Evolutionary conservation across 2,888 invertebrate species (phyloP).

Genomic region (Drosophila merina): DNA sequence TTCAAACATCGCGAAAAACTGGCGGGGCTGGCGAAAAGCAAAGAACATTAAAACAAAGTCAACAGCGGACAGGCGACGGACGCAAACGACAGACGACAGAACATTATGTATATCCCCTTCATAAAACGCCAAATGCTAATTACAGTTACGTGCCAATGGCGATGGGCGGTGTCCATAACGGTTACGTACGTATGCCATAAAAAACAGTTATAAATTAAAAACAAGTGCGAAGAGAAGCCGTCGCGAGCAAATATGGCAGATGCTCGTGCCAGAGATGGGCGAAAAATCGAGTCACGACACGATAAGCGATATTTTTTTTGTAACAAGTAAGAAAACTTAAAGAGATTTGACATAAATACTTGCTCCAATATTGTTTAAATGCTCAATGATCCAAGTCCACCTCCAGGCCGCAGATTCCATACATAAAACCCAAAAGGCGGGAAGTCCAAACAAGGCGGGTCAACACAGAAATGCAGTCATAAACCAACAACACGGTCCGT

Average conservation of each 20-base stretch:
- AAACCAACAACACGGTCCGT: conserved; percentile 41
- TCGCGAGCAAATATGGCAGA: conserved; percentile 21
- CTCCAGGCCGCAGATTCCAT: neutral
- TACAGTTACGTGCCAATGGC: conserved; percentile 42
- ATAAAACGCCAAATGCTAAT: conserved; percentile 63
- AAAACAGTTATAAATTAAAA: conserved; percentile 57
- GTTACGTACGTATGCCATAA: conserved; percentile 36
- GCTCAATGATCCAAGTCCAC: neutral
- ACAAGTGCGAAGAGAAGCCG: conserved; percentile 57
- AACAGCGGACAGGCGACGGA: neutral
- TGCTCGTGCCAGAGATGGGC: neutral
- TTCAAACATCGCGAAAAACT: conserved; percentile 3
- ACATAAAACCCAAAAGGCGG: too few species aligned
- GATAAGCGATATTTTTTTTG: neutral
- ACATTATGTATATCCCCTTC: neutral
- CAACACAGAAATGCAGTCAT: conserved; percentile 54
- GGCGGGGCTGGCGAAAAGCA: neutral
- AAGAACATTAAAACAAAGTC: conserved; percentile 3
- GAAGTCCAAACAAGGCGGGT: conserved; percentile 13
- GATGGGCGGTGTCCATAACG: conserved; percentile 34
- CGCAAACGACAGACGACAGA: conserved; percentile 1
- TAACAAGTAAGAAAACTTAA: neutral
- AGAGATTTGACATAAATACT: neutral
- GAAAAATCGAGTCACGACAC: neutral
- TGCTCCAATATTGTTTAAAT: too few species aligned